Evolutionary conservation across 2,888 invertebrate species (phyloP).

Genomic region (Lottia gigantea): DNA sequence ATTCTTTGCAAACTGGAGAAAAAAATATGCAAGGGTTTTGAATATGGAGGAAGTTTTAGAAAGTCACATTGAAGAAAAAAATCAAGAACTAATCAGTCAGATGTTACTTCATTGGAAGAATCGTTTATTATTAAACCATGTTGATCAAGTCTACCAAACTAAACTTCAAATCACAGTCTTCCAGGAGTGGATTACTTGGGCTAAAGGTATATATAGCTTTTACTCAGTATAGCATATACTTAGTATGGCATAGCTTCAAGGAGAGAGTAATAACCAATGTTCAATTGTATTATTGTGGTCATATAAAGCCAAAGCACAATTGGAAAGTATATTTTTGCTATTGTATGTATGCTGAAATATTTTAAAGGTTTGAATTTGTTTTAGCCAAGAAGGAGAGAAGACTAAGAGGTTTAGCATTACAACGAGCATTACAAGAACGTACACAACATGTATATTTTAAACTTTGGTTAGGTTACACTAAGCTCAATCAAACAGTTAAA

Average conservation of each 20-base stretch:
- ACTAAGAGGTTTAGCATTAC: conserved; percentile 35
- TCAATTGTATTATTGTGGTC: no score
- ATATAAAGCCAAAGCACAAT: no score
- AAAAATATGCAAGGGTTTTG: conserved; percentile 32
- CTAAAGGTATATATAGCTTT: conserved; percentile 37
- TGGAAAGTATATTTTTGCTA: no score
- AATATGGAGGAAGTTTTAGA: conserved; percentile 37
- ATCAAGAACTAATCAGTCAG: conserved; percentile 27
- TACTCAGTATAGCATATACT: no score
- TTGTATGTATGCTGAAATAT: background rate
- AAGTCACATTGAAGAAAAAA: conserved; percentile 32
- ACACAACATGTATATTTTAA: conserved; percentile 42
- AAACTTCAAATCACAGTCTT: conserved; percentile 41
- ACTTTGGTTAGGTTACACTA: conserved; percentile 48
- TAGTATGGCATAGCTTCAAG: no score
- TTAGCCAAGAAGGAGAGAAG: conserved; percentile 40
- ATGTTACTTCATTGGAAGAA: conserved; percentile 45
- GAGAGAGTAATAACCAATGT: no score
- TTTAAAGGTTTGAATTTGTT: conserved; percentile 12
- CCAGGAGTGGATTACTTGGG: conserved; percentile 41
- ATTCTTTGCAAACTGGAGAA: conserved; percentile 42
- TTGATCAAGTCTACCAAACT: conserved; percentile 36
- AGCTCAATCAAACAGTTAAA: conserved; percentile 44
- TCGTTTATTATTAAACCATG: conserved; percentile 37
- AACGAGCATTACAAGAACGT: conserved; percentile 36